These are phyloP conservation scores for Tetropium fuscum DNA, from an alignment of 2,888 invertebrate species.

Conservation along the genomic window DNA sequence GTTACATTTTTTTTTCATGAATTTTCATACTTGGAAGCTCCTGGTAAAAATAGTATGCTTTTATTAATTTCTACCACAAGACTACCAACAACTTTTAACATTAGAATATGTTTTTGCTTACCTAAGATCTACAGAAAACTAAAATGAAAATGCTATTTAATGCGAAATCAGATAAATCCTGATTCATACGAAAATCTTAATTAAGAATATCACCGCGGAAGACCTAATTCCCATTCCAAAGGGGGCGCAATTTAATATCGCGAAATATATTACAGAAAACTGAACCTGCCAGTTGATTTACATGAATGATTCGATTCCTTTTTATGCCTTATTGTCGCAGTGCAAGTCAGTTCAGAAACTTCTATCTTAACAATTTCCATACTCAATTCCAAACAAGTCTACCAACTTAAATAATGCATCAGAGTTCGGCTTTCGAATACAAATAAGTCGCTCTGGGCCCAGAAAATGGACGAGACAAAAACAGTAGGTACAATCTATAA, in stretches of 20 bases:
- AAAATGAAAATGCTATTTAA: too few species aligned
- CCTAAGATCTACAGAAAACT: too few species aligned
- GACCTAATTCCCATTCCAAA: neutral
- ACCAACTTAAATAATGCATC: slow-evolving; percentile 54
- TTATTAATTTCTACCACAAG: too few species aligned
- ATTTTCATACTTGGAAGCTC: too few species aligned
- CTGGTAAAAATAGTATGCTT: too few species aligned
- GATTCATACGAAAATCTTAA: too few species aligned
- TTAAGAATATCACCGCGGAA: too few species aligned
- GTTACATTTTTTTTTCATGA: too few species aligned
- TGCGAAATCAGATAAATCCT: too few species aligned
- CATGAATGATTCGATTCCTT: slow-evolving; percentile 40
- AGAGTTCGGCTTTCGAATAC: slow-evolving; percentile 48
- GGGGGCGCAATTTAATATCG: slow-evolving; percentile 15
- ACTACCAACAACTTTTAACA: too few species aligned
- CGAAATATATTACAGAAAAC: slow-evolving; percentile 7
- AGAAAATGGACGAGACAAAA: slow-evolving; percentile 24
- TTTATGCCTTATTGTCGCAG: slow-evolving; percentile 31
- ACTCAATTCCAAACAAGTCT: slow-evolving; percentile 39
- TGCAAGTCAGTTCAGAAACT: slow-evolving; percentile 18
- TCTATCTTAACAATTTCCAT: slow-evolving; percentile 44
- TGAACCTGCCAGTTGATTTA: slow-evolving; percentile 22
- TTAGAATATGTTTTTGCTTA: too few species aligned
- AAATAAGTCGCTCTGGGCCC: slow-evolving; percentile 38
- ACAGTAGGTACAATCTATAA: slow-evolving; percentile 54